A percentile compares a stretch with the other conserved stretches of the same genome.
phyloP scores from a whole-genome alignment of 2,888 invertebrate genomes.

The Autographa pulchrina region DNA sequence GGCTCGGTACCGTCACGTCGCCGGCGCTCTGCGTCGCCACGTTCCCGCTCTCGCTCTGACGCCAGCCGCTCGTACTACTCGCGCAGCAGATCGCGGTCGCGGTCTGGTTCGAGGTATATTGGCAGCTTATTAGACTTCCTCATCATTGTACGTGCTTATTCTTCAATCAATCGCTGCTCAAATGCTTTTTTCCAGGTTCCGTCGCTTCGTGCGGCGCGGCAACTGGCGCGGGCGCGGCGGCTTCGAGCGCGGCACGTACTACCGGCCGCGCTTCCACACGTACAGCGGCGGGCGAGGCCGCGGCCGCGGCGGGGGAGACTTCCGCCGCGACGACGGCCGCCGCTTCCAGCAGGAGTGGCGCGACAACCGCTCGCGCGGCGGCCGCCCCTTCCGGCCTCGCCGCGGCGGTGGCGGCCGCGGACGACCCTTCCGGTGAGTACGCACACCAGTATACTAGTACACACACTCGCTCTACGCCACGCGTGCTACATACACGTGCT shows the following conservation, averaged over 20 bases:
- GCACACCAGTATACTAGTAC: not conserved
- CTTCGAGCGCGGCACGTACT: slow-evolving; percentile 93
- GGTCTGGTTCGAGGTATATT: slow-evolving; percentile 87
- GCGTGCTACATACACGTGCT: not conserved
- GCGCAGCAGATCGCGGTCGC: slow-evolving; percentile 89
- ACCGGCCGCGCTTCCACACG: slow-evolving; percentile 93
- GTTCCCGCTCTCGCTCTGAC: slow-evolving; percentile 90
- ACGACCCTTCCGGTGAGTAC: slow-evolving; percentile 80
- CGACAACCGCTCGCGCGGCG: slow-evolving; percentile 78
- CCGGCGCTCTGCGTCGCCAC: slow-evolving; percentile 80
- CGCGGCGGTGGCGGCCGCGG: slow-evolving; percentile 82
- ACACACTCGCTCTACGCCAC: not conserved
- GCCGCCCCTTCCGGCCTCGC: slow-evolving; percentile 81
- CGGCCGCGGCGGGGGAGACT: slow-evolving; percentile 82
- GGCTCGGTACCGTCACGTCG: slow-evolving; percentile 82
- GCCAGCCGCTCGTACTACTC: slow-evolving; percentile 90
- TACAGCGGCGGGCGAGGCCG: slow-evolving; percentile 89
- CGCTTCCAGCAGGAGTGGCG: slow-evolving; percentile 77
- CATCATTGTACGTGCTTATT: not conserved
- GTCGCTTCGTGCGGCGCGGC: slow-evolving; percentile 86
- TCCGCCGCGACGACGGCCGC: slow-evolving; percentile 79
- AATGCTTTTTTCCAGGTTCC: slow-evolving; percentile 62
- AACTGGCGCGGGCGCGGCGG: slow-evolving; percentile 89
- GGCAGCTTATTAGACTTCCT: too few relatives aligned
- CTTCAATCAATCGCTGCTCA: slow-evolving; percentile 6